Conservation (phyloP, 2,113 vertebrate genomes). For the Sphyrna mokarran region DNA sequence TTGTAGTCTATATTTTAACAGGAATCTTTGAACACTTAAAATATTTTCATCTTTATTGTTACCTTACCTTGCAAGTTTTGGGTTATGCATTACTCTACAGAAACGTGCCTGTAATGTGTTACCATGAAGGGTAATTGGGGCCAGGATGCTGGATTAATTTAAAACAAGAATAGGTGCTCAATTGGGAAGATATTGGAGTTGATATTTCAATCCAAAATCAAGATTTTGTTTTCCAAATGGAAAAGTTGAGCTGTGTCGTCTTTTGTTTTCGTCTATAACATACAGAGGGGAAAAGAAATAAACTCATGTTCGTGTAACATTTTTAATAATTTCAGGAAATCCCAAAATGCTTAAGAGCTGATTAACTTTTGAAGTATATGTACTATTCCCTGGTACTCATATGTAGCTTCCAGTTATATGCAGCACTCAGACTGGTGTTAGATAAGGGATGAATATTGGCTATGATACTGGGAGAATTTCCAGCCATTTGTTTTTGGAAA, state of each 20-base stretch:
- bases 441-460: no score
- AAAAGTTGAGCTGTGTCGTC: neutral
- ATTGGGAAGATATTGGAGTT: neutral
- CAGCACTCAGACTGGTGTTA: neutral
- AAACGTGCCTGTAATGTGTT: neutral
- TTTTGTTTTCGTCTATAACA: neutral
- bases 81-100: neutral
- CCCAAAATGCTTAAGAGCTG: neutral
- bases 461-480: neutral
- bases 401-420: neutral
- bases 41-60: neutral
- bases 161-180: neutral
- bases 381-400: neutral
- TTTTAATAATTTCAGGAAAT: neutral
- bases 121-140: neutral
- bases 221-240: neutral
- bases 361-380: neutral
- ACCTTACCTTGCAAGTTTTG: neutral
- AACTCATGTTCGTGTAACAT: neutral
- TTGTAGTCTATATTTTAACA: neutral
- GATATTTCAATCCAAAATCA: neutral
- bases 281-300: neutral
- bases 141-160: neutral
- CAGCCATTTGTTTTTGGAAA: neutral
- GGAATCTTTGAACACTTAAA: neutral